Percentiles rank a stretch among this genome's conserved stretches.
Evolutionary conservation across 1,140 invertebrate species (phyloP).

Genomic region (Lethocerus indicus): DNA sequence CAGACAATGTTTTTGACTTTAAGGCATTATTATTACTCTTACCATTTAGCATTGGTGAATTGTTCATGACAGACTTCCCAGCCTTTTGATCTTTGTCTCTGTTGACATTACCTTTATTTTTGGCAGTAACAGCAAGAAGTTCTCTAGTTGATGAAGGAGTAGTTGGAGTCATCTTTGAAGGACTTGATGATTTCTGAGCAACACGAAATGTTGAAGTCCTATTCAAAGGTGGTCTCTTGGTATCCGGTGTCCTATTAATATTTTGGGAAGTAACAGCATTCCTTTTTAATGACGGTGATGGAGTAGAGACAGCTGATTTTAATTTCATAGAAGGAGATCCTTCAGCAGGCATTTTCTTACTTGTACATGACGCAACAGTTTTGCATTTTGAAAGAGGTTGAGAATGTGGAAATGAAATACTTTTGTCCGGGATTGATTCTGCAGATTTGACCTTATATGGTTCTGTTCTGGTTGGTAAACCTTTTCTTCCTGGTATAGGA

Average conservation of each 20-base stretch:
- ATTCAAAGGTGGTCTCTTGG: constrained; percentile 4
- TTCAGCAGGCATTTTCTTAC: background rate
- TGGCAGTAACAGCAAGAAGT: background rate
- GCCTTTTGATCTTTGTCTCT: no score
- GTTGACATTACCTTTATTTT: no score
- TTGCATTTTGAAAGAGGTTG: constrained; percentile 3
- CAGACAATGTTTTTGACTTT: background rate
- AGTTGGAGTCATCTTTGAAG: background rate
- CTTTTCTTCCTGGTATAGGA: no score
- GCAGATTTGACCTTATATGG: no score
- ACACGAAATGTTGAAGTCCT: constrained; percentile 15
- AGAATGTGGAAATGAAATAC: background rate
- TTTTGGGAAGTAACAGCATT: constrained; percentile 2
- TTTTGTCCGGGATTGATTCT: no score
- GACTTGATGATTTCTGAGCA: constrained; percentile 10
- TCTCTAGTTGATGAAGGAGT: constrained; percentile 2
- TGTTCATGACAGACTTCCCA: background rate
- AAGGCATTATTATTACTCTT: background rate
- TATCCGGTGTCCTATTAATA: background rate
- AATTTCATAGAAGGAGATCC: background rate
- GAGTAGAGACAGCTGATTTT: constrained; percentile 1
- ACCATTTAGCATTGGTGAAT: background rate
- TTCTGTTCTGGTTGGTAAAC: no score
- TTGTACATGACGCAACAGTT: background rate
- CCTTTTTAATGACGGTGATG: background rate